Evolutionary conservation across 2,888 invertebrate genomes (phyloP).

Genomic region (Plagodis pulveraria): DNA sequence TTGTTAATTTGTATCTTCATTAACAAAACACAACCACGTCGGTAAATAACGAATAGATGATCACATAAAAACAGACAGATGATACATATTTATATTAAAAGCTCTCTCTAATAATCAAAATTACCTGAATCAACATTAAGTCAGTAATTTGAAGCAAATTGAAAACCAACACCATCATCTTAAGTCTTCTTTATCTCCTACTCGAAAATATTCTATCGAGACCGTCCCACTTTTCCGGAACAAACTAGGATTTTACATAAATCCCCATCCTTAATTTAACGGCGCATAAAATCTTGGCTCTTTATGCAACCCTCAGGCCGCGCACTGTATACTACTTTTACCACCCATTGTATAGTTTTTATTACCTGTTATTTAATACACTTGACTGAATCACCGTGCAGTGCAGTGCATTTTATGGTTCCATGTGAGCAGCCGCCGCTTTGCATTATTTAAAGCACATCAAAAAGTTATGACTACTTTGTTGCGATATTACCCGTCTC

Average conservation of each 20-base stretch:
- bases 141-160: too few relatives aligned
- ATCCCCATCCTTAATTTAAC: constrained; percentile 58
- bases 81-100: too few relatives aligned
- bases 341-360: constrained; percentile 66
- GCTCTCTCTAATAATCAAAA: too few relatives aligned
- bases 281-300: constrained; percentile 58
- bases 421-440: constrained; percentile 47
- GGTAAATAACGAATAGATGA: too few relatives aligned
- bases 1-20: too few relatives aligned
- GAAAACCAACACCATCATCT: constrained; percentile 1
- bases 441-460: constrained; percentile 46
- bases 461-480: constrained; percentile 33
- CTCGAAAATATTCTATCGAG: constrained; percentile 11
- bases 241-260: constrained; percentile 44
- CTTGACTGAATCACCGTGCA: constrained; percentile 66
- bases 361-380: constrained; percentile 76
- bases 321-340: constrained; percentile 51
- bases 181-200: constrained; percentile 4
- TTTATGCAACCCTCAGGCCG: constrained; percentile 52
- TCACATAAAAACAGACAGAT: too few relatives aligned
- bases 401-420: constrained; percentile 62
- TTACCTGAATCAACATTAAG: too few relatives aligned
- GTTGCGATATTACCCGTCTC: constrained; percentile 18
- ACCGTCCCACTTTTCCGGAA: constrained; percentile 14
- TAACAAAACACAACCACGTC: too few relatives aligned